A percentile compares a stretch with the other conserved stretches of the same genome.
Evolutionary conservation across 2,113 vertebrate genomes (phyloP).

Genomic region (Turdus rufiventris): DNA sequence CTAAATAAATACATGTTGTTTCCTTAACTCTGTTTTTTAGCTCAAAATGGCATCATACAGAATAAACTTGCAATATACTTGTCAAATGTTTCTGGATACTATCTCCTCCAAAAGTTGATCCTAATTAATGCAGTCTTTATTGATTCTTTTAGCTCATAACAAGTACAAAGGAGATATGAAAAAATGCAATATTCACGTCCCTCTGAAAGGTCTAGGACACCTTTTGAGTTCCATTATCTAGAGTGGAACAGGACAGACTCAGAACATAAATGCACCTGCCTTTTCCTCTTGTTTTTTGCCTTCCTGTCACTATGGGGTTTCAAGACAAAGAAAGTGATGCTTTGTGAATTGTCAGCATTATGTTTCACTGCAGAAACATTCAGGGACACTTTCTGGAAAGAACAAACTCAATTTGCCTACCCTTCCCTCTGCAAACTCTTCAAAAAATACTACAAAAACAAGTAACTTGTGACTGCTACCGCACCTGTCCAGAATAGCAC

Average conservation of each 20-base stretch:
- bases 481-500: not conserved
- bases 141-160: not conserved
- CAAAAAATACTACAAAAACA: not conserved
- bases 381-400: not conserved
- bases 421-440: not conserved
- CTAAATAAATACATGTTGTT: not conserved
- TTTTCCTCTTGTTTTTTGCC: not conserved
- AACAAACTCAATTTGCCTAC: not conserved
- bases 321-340: not conserved
- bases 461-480: not conserved
- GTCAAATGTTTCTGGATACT: not conserved
- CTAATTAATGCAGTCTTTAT: not conserved
- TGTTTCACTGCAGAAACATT: not conserved
- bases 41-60: not conserved
- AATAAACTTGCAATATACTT: not conserved
- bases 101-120: not conserved
- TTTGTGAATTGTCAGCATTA: not conserved
- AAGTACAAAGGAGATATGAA: not conserved
- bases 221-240: not conserved
- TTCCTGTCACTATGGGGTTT: not conserved
- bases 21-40: not conserved
- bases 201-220: not conserved
- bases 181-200: not conserved
- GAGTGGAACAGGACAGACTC: rapidly evolving
- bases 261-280: not conserved